A percentile compares a stretch with the other conserved stretches of the same genome.
Evolutionary conservation across 1,140 invertebrate genomes (phyloP).

Genomic region (Cydia strobilella): DNA sequence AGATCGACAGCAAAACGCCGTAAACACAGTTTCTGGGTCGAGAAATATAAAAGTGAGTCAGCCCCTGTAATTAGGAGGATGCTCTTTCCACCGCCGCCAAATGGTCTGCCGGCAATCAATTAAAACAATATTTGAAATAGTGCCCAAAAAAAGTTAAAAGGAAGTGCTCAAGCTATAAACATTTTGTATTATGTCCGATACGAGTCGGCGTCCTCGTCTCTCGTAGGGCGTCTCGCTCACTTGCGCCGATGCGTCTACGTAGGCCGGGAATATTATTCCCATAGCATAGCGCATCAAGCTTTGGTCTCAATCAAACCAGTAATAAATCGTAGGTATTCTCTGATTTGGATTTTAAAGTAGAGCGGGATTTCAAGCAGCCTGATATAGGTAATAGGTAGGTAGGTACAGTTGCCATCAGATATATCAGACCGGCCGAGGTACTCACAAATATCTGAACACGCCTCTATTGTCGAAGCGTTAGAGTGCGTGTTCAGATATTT

Average conservation of each 20-base stretch:
- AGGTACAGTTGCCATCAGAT: too few species aligned
- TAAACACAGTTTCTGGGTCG: constrained; percentile 44
- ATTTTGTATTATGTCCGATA: constrained; percentile 60
- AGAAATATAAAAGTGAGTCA: constrained; percentile 49
- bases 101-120: constrained; percentile 73
- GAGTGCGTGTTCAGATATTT: too few species aligned
- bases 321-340: background rate
- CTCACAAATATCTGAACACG: too few species aligned
- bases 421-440: too few species aligned
- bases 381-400: too few species aligned
- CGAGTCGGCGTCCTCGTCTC: constrained; percentile 39
- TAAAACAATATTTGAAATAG: constrained; percentile 78
- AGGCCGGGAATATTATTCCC: constrained; percentile 33
- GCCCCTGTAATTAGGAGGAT: constrained; percentile 63
- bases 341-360: background rate
- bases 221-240: constrained; percentile 49
- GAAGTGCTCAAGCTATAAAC: constrained; percentile 69
- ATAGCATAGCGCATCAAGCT: background rate
- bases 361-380: background rate
- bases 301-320: background rate
- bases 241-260: constrained; percentile 71
- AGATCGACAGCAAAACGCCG: constrained; percentile 40
- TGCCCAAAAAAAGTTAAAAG: constrained; percentile 70
- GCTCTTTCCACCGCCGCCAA: constrained; percentile 56
- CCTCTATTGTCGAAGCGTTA: too few species aligned